Conservation (phyloP, 2,797 vertebrate species). For the Alectoris magna region DNA sequence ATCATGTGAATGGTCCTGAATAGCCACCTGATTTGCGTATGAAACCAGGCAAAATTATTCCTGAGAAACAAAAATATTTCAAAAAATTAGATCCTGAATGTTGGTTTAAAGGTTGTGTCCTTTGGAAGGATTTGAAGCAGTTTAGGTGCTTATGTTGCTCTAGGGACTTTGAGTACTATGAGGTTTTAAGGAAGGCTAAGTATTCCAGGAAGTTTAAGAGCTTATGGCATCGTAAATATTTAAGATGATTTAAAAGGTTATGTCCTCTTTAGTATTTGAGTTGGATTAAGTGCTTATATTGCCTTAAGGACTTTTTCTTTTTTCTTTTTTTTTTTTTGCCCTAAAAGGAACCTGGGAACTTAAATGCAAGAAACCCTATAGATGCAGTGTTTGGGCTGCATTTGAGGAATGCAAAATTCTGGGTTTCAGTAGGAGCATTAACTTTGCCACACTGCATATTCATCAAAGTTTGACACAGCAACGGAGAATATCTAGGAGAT, state of each 20-base stretch:
- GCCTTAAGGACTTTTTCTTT: conserved; percentile 68
- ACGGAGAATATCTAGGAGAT: not conserved
- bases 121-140: conserved; percentile 70
- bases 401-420: conserved; percentile 29
- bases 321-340: not conserved
- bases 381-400: conserved; percentile 23
- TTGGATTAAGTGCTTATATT: conserved; percentile 77
- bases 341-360: conserved; percentile 54
- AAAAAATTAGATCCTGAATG: conserved; percentile 29
- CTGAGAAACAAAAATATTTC: conserved; percentile 55
- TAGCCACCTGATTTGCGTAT: not conserved
- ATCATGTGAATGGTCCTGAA: conserved; percentile 10
- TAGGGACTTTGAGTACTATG: conserved; percentile 59
- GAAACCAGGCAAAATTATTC: conserved; percentile 33
- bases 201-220: conserved; percentile 76
- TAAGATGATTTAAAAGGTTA: conserved; percentile 79
- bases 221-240: conserved; percentile 78
- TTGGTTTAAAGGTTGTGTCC: conserved; percentile 73
- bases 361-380: conserved; percentile 6
- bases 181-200: conserved; percentile 72
- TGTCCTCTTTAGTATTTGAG: conserved; percentile 75
- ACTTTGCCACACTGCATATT: not conserved
- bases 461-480: not conserved
- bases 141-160: conserved; percentile 70
- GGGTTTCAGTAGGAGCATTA: not conserved